Percentiles rank a stretch among this genome's conserved stretches.
phyloP scores from a whole-genome alignment of 2,888 invertebrate species.

The Plutella xylostella region DNA sequence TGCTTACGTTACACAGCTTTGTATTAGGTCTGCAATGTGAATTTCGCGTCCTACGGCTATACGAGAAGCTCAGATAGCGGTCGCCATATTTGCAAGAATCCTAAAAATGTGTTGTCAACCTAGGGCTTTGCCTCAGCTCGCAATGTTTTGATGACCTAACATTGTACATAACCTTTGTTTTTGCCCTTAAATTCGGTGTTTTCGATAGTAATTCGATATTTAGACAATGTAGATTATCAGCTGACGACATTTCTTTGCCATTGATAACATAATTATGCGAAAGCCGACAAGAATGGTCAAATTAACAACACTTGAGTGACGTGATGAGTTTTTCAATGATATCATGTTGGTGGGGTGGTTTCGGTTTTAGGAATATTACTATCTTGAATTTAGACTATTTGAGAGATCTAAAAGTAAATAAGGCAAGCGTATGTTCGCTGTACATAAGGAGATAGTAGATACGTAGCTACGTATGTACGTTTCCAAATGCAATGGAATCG shows the following conservation, averaged over 20 bases:
- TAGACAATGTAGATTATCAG: conserved; percentile 30
- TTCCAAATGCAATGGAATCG: too few relatives aligned
- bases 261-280: not conserved
- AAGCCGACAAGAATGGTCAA: too few relatives aligned
- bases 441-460: not conserved
- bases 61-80: conserved; percentile 67
- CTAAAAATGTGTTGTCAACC: conserved; percentile 56
- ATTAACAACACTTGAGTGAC: too few relatives aligned
- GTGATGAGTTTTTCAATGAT: too few relatives aligned
- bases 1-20: conserved; percentile 65
- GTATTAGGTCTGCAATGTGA: conserved; percentile 65
- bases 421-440: not conserved
- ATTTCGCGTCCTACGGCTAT: conserved; percentile 55
- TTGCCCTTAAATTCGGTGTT: conserved; percentile 27
- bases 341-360: too few relatives aligned
- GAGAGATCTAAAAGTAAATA: not conserved
- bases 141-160: conserved; percentile 49
- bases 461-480: not conserved
- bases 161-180: conserved; percentile 29
- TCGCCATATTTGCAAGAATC: conserved; percentile 70
- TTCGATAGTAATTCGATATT: conserved; percentile 14
- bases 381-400: too few relatives aligned
- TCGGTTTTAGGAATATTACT: too few relatives aligned
- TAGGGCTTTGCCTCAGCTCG: conserved; percentile 41
- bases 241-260: conserved; percentile 28